Evolutionary conservation across 1,140 invertebrate genomes (phyloP).

Genomic region (Heliothis subflexa): DNA sequence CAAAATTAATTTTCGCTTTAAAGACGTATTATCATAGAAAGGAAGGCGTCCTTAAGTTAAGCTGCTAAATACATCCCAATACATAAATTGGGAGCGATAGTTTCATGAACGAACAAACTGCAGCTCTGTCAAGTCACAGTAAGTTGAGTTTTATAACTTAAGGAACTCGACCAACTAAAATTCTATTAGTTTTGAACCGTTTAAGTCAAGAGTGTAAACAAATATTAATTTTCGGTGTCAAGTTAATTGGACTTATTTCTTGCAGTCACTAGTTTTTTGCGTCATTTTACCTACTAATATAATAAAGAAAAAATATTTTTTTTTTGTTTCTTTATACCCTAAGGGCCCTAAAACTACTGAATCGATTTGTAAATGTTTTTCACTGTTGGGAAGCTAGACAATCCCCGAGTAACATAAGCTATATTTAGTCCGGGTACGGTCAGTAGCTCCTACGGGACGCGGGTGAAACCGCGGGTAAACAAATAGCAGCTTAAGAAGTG

Average conservation of each 20-base stretch:
- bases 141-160: conserved; percentile 30
- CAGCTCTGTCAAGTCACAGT: conserved; percentile 10
- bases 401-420: too few relatives aligned
- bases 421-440: too few relatives aligned
- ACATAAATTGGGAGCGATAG: neutral
- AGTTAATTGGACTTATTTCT: neutral
- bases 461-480: too few relatives aligned
- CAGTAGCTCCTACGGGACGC: too few relatives aligned
- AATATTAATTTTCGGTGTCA: neutral
- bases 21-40: too few relatives aligned
- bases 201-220: neutral
- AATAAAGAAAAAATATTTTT: too few relatives aligned
- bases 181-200: conserved; percentile 1
- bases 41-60: neutral
- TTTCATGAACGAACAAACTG: neutral
- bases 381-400: too few relatives aligned
- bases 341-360: too few relatives aligned
- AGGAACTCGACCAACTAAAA: neutral
- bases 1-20: neutral
- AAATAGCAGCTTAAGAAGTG: too few relatives aligned
- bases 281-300: neutral
- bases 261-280: neutral
- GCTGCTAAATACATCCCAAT: neutral
- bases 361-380: too few relatives aligned
- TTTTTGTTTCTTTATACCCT: too few relatives aligned